Conservation (phyloP, 2,888 invertebrate genomes). For the Galeruca laticollis region DNA sequence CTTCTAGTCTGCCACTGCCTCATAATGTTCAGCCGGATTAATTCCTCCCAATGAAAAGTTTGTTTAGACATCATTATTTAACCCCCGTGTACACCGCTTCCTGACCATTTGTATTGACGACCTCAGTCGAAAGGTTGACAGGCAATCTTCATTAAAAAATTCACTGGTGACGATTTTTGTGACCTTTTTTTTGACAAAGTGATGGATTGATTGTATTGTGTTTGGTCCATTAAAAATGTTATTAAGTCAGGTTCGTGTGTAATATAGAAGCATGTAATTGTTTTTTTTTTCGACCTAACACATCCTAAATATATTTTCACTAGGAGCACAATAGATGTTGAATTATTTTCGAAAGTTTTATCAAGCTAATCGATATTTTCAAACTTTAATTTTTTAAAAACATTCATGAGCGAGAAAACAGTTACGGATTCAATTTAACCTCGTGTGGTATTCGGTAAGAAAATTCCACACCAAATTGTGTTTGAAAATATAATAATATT, state of each 20-base stretch:
- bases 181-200: constrained; percentile 28
- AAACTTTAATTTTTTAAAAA: too few species aligned
- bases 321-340: background rate
- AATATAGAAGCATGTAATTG: constrained; percentile 10
- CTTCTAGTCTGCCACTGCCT: constrained; percentile 33
- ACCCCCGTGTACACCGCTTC: constrained; percentile 32
- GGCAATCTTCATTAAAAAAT: constrained; percentile 42
- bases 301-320: background rate
- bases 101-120: constrained; percentile 40
- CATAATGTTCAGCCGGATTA: constrained; percentile 40
- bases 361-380: too few species aligned
- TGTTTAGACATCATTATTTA: constrained; percentile 44
- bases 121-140: constrained; percentile 44
- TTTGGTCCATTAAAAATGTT: constrained; percentile 34
- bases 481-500: too few species aligned
- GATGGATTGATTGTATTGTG: constrained; percentile 33
- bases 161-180: constrained; percentile 34
- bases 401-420: too few species aligned
- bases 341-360: too few species aligned
- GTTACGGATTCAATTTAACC: too few species aligned
- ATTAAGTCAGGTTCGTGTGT: constrained; percentile 19
- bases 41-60: constrained; percentile 42
- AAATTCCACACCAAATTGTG: too few species aligned
- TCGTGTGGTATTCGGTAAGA: too few species aligned
- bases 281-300: background rate